Conservation (phyloP, 2,888 invertebrate genomes). For the Aporophyla lueneburgensis region DNA sequence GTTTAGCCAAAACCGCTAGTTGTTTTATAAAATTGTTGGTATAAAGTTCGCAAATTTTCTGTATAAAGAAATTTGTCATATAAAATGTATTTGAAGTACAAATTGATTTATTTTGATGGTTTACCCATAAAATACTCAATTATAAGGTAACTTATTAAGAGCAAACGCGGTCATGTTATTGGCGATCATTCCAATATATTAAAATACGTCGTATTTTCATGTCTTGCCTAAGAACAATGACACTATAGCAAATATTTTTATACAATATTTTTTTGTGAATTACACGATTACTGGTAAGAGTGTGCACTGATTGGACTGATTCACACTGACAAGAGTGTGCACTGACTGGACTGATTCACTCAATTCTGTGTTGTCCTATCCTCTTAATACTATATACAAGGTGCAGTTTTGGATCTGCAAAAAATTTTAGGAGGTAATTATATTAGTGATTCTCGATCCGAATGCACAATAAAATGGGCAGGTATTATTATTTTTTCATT, state of each 20-base stretch:
- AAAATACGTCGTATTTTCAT: neutral
- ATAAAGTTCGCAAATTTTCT: too few relatives aligned
- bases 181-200: neutral
- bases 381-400: too few relatives aligned
- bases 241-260: neutral
- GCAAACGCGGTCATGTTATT: neutral
- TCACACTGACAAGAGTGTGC: neutral
- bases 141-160: neutral
- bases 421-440: too few relatives aligned
- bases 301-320: neutral
- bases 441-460: too few relatives aligned
- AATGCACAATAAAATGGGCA: too few relatives aligned
- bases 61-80: too few relatives aligned
- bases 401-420: too few relatives aligned
- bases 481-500: too few relatives aligned
- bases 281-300: too few relatives aligned
- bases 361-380: neutral
- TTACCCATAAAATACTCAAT: neutral
- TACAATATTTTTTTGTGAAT: neutral
- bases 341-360: neutral
- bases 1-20: too few relatives aligned
- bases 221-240: neutral
- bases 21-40: too few relatives aligned
- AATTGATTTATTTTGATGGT: neutral
- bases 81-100: too few relatives aligned